Evolutionary conservation across 2,888 invertebrate genomes (phyloP), one percentile per base, ranked within the genome.

Genomic region (Apodemia mormo): DNA sequence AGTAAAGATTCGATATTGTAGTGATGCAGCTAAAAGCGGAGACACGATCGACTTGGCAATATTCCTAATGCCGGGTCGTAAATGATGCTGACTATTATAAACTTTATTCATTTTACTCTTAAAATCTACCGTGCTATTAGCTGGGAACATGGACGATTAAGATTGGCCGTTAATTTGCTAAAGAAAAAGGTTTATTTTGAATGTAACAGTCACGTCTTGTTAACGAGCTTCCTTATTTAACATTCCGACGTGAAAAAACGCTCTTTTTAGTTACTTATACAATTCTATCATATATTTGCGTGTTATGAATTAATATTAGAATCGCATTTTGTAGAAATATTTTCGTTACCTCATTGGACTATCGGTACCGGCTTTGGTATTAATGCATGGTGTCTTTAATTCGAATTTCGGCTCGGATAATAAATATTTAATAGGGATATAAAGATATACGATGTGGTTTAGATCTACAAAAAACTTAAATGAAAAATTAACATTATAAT

Each of bases 151-250:
- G 74, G 73, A 74, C 82, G 85, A 86, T 87, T 87, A 84, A 80
- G 83, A 78, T 81, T 75, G 77, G 80, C 79, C 82, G 85, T 88
- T 90, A 87, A 90, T 91, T 87, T 82, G 80, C 81, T 77, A 80
- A 77, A 81, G 79, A 84, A 69, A 84, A 87, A 82, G 83, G 80
- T 82, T 85, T 82, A 80, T 85, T 85, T 84, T 77, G 85, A 84
- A 83, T 81, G 89, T 85, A 88, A 89, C 89, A 86, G 89, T 90
- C 92, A 92, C 92, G 92, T 90, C 83, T 78, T 82, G 85, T 84
- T 90, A 92, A 92, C 90, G 92, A 92, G 92, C 89, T 87, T 85
- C 86, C 87, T 85, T 82, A 89, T 88, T 87, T 87, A 89, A 89
- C 89, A 86, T 80, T 84, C 88, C 86, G 83, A 88, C 92, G 92